Conservation (phyloP, 2,113 vertebrate species). For the Heterotilapia buettikoferi region DNA sequence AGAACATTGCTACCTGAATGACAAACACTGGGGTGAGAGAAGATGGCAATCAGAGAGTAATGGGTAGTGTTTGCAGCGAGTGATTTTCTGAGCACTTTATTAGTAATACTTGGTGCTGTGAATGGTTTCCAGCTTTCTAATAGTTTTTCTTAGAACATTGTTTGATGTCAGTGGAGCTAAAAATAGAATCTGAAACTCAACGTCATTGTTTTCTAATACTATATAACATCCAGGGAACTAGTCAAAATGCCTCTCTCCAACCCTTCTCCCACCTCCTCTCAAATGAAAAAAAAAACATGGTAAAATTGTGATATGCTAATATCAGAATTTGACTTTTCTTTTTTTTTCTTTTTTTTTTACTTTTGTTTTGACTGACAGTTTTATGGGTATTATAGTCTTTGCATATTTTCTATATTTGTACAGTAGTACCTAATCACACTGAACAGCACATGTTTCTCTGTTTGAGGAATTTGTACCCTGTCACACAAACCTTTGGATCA, state of each 20-base stretch:
- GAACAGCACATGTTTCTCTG: background rate
- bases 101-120: background rate
- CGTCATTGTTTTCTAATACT: background rate
- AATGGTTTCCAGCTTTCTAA: background rate
- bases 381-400: background rate
- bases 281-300: too few relatives aligned
- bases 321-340: background rate
- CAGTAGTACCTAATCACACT: background rate
- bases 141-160: background rate
- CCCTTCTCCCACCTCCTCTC: too few relatives aligned
- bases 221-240: too few relatives aligned
- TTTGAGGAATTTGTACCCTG: background rate
- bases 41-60: background rate
- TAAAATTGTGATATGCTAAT: background rate
- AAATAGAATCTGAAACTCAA: background rate
- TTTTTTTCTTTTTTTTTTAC: fast-evolving
- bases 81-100: background rate
- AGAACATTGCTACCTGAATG: background rate
- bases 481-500: background rate
- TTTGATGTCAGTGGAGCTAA: background rate
- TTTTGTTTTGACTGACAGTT: background rate
- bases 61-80: background rate
- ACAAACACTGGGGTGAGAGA: background rate
- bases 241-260: too few relatives aligned
- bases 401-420: background rate